These are phyloP conservation scores for Chromoteleia sp. DNA, from an alignment of 2,888 invertebrate genomes.

Conservation along the genomic window DNA sequence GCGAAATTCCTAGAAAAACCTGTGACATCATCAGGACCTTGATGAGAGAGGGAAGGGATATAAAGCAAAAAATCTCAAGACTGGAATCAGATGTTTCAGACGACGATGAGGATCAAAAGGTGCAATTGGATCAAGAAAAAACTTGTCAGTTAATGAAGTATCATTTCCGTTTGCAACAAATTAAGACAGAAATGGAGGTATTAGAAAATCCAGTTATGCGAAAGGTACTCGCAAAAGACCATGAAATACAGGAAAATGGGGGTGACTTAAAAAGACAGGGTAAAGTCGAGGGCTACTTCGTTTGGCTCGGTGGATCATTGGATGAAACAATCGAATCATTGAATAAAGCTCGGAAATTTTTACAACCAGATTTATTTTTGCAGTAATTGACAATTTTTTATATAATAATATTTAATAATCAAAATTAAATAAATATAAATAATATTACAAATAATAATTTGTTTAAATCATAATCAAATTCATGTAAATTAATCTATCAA, in stretches of 20 bases:
- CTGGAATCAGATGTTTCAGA: constrained; percentile 84
- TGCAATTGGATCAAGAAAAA: constrained; percentile 79
- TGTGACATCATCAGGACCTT: constrained; percentile 86
- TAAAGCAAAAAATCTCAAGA: constrained; percentile 85
- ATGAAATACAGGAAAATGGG: constrained; percentile 69
- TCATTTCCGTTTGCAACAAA: constrained; percentile 86
- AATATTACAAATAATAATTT: no score
- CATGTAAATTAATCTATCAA: no score
- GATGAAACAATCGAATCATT: constrained; percentile 85
- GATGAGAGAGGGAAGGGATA: constrained; percentile 86
- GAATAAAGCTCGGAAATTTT: constrained; percentile 82
- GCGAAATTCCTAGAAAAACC: constrained; percentile 85
- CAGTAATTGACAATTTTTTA: constrained; percentile 79
- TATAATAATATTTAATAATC: no score
- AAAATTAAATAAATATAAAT: no score
- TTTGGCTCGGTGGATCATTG: constrained; percentile 84
- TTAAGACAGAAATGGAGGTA: constrained; percentile 87
- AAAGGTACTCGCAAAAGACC: constrained; percentile 83
- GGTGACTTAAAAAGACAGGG: constrained; percentile 73
- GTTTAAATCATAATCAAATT: no score
- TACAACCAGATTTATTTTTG: constrained; percentile 82
- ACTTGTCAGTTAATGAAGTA: constrained; percentile 86
- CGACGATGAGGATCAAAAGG: constrained; percentile 71
- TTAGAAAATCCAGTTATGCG: constrained; percentile 87
- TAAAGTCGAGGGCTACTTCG: constrained; percentile 82